Evolutionary conservation across 2,113 vertebrate genomes (phyloP).

Genomic region (Megaleporinus macrocephalus): DNA sequence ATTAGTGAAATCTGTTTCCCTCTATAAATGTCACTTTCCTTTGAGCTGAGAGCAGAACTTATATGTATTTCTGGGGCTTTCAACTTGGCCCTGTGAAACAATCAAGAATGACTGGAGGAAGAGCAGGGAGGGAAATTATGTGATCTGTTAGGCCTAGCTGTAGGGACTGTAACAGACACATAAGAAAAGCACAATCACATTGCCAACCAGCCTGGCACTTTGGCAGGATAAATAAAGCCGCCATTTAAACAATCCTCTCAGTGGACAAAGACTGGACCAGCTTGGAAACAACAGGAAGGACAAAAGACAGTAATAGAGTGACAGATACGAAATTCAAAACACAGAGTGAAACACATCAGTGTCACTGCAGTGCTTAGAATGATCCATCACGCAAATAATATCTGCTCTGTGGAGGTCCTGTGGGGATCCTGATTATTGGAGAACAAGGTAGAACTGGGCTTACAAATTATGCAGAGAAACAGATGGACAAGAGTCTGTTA

Average conservation of each 20-base stretch:
- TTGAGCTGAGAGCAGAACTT: conserved; percentile 35
- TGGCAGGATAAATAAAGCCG: not conserved
- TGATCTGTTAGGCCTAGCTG: conserved; percentile 18
- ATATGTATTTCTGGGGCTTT: conserved; percentile 34
- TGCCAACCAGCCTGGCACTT: too few relatives aligned
- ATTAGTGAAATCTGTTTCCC: conserved; percentile 45
- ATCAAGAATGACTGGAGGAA: conserved; percentile 21
- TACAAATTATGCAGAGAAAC: too few relatives aligned
- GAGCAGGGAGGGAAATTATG: conserved; percentile 18
- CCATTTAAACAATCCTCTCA: not conserved
- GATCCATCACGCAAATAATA: too few relatives aligned
- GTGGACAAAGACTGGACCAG: not conserved
- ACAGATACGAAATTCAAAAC: too few relatives aligned
- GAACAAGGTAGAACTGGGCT: too few relatives aligned
- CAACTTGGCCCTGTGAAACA: conserved; percentile 16
- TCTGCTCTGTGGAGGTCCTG: too few relatives aligned
- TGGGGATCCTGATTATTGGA: too few relatives aligned
- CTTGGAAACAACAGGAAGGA: too few relatives aligned
- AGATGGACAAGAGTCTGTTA: too few relatives aligned
- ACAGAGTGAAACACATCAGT: too few relatives aligned
- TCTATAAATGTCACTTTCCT: conserved; percentile 40
- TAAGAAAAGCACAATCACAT: not conserved
- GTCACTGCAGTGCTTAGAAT: too few relatives aligned
- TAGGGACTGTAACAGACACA: conserved; percentile 16
- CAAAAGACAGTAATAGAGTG: too few relatives aligned